Conservation (phyloP, 1,140 invertebrate species). For the Apis mellifera region DNA sequence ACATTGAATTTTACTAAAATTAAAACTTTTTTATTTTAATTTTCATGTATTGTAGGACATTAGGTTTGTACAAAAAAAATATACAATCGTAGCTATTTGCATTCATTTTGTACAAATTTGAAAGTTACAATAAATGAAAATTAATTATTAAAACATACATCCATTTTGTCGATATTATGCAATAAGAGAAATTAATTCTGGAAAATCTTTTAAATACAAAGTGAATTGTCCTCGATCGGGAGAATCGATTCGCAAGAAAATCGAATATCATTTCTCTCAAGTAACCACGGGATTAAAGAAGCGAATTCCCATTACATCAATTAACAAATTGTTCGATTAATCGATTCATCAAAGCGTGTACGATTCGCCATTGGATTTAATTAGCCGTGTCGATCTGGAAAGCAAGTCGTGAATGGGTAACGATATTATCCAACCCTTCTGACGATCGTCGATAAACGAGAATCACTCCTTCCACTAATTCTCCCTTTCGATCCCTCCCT, state of each 20-base stretch:
- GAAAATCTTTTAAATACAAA: background rate
- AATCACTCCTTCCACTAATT: conserved; percentile 53
- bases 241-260: background rate
- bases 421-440: conserved; percentile 58
- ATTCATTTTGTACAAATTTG: no score
- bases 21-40: no score
- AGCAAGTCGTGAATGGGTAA: conserved; percentile 46
- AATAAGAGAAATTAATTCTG: conserved; percentile 4
- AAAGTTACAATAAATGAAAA: no score
- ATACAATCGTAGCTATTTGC: no score
- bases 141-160: background rate
- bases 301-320: background rate
- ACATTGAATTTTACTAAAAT: no score
- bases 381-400: conserved; percentile 54
- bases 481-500: conserved; percentile 19
- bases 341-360: background rate
- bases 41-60: no score
- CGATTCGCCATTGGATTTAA: conserved; percentile 52
- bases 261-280: background rate
- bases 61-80: no score
- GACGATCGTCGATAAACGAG: conserved; percentile 61
- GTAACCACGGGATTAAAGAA: conserved; percentile 15
- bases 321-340: conserved; percentile 11
- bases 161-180: no score
- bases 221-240: background rate